Conservation (phyloP, 2,888 invertebrate genomes). For the Diplazon laetatorius region DNA sequence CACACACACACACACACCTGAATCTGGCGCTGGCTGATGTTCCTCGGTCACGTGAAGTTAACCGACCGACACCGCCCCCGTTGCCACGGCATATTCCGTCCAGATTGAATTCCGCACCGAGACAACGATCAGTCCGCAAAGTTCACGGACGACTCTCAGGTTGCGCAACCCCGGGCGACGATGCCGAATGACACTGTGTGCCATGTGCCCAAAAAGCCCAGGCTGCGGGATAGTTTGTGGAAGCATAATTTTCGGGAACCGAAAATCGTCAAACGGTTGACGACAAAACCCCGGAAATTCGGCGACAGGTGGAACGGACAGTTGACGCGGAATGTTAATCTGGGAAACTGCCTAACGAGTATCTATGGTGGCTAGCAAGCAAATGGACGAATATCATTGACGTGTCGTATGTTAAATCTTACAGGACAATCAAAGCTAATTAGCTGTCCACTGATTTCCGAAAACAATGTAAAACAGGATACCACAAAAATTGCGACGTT, state of each 20-base stretch:
- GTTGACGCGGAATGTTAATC: background rate
- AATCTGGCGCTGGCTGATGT: no score
- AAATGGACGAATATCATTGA: background rate
- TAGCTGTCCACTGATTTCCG: no score
- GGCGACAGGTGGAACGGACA: constrained; percentile 24
- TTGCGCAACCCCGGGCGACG: constrained; percentile 34
- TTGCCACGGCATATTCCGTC: constrained; percentile 47
- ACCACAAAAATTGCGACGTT: no score
- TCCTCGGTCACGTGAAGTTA: constrained; percentile 44
- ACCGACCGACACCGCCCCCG: constrained; percentile 43
- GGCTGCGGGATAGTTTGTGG: constrained; percentile 22
- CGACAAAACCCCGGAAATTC: constrained; percentile 28
- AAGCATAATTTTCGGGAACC: constrained; percentile 39
- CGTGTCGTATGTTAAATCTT: background rate
- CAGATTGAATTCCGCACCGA: constrained; percentile 54
- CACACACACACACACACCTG: no score
- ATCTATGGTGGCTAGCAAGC: background rate
- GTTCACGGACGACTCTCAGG: constrained; percentile 47
- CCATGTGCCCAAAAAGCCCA: constrained; percentile 29
- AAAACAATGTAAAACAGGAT: no score
- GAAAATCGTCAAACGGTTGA: background rate
- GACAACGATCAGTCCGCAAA: constrained; percentile 61
- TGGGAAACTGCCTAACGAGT: background rate
- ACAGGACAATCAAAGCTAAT: background rate
- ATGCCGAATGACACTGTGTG: background rate